Base-by-base conservation (phyloP, 92 coral and sea anemone species). In the Heteractis magnifica region DNA sequence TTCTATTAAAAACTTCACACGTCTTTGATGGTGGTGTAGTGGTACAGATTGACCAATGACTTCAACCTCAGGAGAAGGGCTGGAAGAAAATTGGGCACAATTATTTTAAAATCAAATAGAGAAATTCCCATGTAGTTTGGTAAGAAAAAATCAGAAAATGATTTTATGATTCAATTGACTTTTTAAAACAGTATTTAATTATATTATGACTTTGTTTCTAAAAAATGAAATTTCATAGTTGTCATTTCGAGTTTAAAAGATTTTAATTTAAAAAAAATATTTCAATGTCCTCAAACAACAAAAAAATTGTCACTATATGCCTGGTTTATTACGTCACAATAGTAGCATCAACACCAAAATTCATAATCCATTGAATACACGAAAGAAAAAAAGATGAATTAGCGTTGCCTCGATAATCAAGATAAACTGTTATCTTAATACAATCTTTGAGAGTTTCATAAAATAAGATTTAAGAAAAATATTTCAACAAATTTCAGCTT, bases 1-100 rank as follows among this genome's bases (percentile, higher is more conserved):
- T 83, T 94, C 97, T 75, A 96, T 79, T 52, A 89, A 86, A 70
- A 96, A 94, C 73, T 86, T 94, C 26, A 94, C 19, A 56, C 86
- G 77, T 84, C 98, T 90, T 79, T 89, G 77, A 34, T 93, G 91
- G 52, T 86, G 94, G 13, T 78, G 89, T 14, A 91, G 48, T 13
- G 98, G 93, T n/a, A 93, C 51, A 20, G 94, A 83, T 23, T 82
- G 86, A n/a, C 96, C 94, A 78, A 88, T 68, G 15, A 81, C 83
- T 56, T 86, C 73, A 15, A 84, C 87, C 51, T 91, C 88, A 73
- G 81, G 86, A 48, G 80, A 64, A 6, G 78, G 74, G 7, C 89
- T 81, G 49, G 73, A 74, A 72, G 58, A 65, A 68, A 51, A 80
- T 71, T 62, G 18, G 26, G 18, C 21, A 18, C 11, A 58, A 12